phyloP scores from a whole-genome alignment of 2,888 invertebrate genomes.

The Lasioglossum figueresi region DNA sequence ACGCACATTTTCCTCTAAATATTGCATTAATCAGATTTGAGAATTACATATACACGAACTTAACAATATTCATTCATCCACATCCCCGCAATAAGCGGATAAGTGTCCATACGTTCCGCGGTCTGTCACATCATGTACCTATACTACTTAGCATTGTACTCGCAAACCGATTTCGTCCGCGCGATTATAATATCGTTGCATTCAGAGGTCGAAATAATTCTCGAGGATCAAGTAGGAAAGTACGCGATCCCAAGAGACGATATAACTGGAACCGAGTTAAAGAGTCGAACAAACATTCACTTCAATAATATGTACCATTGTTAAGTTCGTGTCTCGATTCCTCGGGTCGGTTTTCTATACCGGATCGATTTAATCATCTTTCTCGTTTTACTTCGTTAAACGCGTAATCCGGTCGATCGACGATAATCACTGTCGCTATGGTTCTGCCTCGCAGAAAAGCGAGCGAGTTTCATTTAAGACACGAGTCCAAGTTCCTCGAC shows the following conservation, averaged over 20 bases:
- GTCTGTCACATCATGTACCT: background rate
- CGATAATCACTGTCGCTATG: conserved; percentile 56
- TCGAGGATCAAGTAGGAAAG: background rate
- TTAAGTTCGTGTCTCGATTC: conserved; percentile 20
- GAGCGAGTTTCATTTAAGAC: conserved; percentile 62
- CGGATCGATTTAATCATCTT: conserved; percentile 37
- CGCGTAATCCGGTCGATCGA: conserved; percentile 55
- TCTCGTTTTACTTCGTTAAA: conserved; percentile 29
- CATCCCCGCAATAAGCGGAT: background rate
- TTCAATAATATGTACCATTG: conserved; percentile 11
- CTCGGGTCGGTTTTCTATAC: background rate
- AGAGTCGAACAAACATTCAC: background rate
- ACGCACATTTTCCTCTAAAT: background rate
- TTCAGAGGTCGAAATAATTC: background rate
- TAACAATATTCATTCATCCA: background rate
- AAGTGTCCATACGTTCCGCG: background rate
- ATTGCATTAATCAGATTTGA: background rate
- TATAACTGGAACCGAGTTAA: background rate
- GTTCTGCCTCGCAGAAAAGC: conserved; percentile 19
- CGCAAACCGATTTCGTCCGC: background rate
- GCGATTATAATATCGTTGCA: background rate
- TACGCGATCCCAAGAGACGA: background rate
- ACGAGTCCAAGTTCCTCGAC: conserved; percentile 12
- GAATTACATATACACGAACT: background rate
- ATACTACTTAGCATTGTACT: background rate